Percentiles rank a stretch among this genome's conserved stretches.
phyloP scores from a whole-genome alignment of 2,113 vertebrate species.

The Zootoca vivipara region DNA sequence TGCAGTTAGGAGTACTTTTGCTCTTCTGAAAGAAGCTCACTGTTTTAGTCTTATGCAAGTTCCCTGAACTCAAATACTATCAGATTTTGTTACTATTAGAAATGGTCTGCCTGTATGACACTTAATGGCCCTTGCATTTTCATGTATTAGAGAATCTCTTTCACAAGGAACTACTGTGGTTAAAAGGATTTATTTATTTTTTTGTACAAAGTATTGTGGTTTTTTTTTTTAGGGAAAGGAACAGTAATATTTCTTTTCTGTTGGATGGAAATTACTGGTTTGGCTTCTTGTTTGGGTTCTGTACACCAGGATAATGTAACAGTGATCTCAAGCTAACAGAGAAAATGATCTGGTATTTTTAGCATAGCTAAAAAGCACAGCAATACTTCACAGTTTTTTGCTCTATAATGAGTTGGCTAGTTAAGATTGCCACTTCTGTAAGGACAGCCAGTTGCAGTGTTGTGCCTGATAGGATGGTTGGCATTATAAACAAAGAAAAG shows the following conservation, averaged over 20 bases:
- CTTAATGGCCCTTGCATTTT: slow-evolving; percentile 41
- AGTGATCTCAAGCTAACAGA: slow-evolving; percentile 8
- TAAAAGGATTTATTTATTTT: slow-evolving; percentile 34
- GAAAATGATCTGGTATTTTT: slow-evolving; percentile 36
- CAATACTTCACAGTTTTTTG: not conserved
- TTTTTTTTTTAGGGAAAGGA: slow-evolving; percentile 32
- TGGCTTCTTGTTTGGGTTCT: slow-evolving; percentile 38
- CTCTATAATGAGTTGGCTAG: slow-evolving; percentile 41
- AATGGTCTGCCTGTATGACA: slow-evolving; percentile 18
- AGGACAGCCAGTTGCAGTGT: slow-evolving; percentile 13
- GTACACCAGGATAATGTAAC: slow-evolving; percentile 16
- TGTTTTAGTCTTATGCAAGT: slow-evolving; percentile 32
- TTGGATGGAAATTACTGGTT: slow-evolving; percentile 58
- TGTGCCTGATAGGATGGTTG: slow-evolving; percentile 15
- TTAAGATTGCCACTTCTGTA: slow-evolving; percentile 23
- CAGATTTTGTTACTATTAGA: slow-evolving; percentile 35
- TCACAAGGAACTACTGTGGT: slow-evolving; percentile 39
- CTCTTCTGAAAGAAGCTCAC: slow-evolving; percentile 38
- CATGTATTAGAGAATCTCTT: slow-evolving; percentile 37
- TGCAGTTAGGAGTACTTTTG: slow-evolving; percentile 40
- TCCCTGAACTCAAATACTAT: slow-evolving; percentile 43
- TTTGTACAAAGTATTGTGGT: not conserved
- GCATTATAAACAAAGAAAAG: slow-evolving; percentile 15
- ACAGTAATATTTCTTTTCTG: slow-evolving; percentile 17
- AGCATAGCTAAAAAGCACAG: slow-evolving; percentile 17